Conservation (phyloP, 2,797 vertebrate genomes). For the Poecile montanus region DNA sequence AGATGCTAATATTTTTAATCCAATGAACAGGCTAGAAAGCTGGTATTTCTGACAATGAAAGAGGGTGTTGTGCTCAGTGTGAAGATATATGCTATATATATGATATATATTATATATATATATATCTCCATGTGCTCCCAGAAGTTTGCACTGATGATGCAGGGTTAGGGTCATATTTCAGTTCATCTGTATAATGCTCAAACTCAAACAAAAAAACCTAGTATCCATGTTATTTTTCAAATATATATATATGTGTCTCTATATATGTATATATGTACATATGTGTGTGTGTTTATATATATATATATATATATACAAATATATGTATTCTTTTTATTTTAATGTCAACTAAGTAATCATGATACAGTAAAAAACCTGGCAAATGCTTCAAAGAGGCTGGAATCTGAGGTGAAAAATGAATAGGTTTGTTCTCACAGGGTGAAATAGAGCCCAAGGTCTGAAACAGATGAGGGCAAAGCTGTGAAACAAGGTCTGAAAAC, state of each 20-base stretch:
- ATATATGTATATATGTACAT: rapidly evolving
- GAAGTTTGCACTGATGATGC: background rate
- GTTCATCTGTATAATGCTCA: background rate
- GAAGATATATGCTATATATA: background rate
- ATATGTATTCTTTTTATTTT: background rate
- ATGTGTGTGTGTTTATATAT: rapidly evolving
- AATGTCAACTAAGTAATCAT: background rate
- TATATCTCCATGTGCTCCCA: background rate
- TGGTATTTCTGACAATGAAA: background rate
- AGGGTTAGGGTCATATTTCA: background rate
- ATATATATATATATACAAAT: rapidly evolving
- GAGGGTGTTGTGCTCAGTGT: background rate
- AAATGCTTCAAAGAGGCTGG: background rate
- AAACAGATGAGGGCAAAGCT: background rate
- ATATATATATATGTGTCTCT: rapidly evolving
- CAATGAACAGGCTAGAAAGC: background rate
- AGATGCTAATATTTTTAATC: background rate
- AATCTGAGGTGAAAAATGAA: background rate
- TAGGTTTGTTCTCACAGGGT: background rate
- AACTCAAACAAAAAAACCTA: background rate
- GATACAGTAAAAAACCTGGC: background rate
- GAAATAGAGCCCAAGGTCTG: background rate
- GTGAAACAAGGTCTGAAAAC: no score
- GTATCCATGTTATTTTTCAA: background rate
- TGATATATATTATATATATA: background rate